Base-by-base conservation (phyloP, 2,888 invertebrate genomes). In the Himalopsyche anomala region DNA sequence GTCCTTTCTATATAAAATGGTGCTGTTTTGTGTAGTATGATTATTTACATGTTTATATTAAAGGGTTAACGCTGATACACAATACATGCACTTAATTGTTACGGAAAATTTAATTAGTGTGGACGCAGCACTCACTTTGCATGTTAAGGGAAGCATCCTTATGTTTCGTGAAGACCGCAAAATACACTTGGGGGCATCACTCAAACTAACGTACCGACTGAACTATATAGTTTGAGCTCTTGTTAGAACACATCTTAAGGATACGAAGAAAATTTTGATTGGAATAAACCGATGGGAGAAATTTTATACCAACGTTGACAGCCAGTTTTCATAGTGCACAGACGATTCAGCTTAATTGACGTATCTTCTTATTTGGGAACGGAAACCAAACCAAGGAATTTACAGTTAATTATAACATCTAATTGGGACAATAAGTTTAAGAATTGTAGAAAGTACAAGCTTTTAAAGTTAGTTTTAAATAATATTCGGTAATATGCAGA, bases 131-230 rank as follows among this genome's bases (percentile, higher is more conserved):
- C 38, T 74, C 74, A 69, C 69, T 69, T 69, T 69, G 69, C 28
- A 69, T 36, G 69, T 11, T 19, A 28, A 36, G 69, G 36, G 69
- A 19, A 69, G 11, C 69, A 69, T 69, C 69, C 69, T 19, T 69
- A 15, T 74, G 36, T 74, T 74, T 36, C 36, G 74, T 12, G 15
- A 74, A 74, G 74, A 74, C 74, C 28, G 11, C 6, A 74, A 36
- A 74, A 28, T 74, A 74, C 74, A 74, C 74, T 74, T 28, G 74
- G 38, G 36, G 36, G 74, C 74, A 74, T 74, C 38, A 74, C 38
- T 74, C 74, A 74, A 74, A 74, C 9, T 36, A 15, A 38, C 36
- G 74, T 38, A 19, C 6, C 3, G 11, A 36, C 36, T 38, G 19
- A 19, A 28, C 6, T 9, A 69, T 28, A 74, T 11, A 36, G 38